phyloP scores from a whole-genome alignment of 2,797 vertebrate species.

The Xiphophorus birchmanni region DNA sequence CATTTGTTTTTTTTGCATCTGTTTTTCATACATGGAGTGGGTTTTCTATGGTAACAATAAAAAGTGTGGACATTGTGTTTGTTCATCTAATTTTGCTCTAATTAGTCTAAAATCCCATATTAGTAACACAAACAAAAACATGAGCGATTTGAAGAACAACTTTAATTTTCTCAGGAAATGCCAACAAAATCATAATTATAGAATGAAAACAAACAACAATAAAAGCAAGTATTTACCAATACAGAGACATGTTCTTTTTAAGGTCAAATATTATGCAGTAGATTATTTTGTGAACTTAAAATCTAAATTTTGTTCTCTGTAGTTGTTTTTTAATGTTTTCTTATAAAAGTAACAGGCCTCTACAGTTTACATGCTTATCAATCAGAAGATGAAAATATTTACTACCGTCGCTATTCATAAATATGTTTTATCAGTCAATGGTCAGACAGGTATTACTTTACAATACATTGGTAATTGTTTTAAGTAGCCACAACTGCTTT shows the following conservation, averaged over 20 bases:
- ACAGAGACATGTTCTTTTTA: background rate
- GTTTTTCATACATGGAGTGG: background rate
- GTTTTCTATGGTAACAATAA: background rate
- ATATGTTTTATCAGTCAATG: background rate
- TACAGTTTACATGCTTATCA: background rate
- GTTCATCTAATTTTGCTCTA: background rate
- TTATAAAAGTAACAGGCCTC: background rate
- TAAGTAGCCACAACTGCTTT: background rate
- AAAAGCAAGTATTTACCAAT: background rate
- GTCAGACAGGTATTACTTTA: background rate
- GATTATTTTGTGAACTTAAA: background rate
- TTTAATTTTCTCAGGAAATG: background rate
- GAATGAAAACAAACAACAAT: background rate
- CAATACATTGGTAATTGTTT: background rate
- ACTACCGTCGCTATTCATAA: background rate
- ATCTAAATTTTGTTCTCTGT: background rate
- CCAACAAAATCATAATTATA: background rate
- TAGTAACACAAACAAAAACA: constrained; percentile 2
- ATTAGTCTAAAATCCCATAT: background rate
- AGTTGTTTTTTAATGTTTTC: background rate
- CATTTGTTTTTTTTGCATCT: background rate
- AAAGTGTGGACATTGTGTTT: constrained; percentile 2
- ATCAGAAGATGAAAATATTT: background rate
- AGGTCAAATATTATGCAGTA: background rate
- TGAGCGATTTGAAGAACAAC: background rate